Percentiles rank a stretch among this genome's conserved stretches.
These are phyloP conservation scores for Pluvialis apricaria DNA, from an alignment of 2,113 vertebrate species.

Conservation along the genomic window DNA sequence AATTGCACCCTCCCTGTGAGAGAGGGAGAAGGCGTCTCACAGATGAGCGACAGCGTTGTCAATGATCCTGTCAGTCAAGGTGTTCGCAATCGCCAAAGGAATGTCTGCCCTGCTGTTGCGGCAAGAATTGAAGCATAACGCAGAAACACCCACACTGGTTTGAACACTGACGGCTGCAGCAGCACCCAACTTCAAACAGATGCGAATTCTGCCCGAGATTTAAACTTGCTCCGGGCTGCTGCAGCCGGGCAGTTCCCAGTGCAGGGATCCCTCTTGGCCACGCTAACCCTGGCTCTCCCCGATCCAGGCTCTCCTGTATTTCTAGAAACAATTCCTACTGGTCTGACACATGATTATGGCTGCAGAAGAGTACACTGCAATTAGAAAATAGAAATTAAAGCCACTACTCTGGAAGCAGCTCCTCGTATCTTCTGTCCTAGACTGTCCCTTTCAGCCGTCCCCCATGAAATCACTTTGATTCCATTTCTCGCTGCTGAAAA, in stretches of 20 bases:
- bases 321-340: neutral
- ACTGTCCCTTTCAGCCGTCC: neutral
- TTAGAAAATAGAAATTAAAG: neutral
- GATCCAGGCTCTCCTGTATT: neutral
- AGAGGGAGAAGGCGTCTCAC: accelerated
- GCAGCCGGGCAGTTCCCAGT: neutral
- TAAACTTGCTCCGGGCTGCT: neutral
- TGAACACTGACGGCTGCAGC: neutral
- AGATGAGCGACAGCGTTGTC: neutral
- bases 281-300: neutral
- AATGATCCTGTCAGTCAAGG: neutral
- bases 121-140: neutral
- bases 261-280: neutral
- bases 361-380: accelerated
- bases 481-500: neutral
- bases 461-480: neutral
- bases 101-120: neutral
- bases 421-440: neutral
- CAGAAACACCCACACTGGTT: neutral
- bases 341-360: accelerated
- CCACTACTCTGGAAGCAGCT: neutral
- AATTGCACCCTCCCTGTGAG: neutral
- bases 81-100: neutral
- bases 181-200: neutral
- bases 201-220: neutral